A percentile compares a stretch with the other conserved stretches of the same genome.
These are phyloP conservation scores for Stomatorhinus walkeri DNA, from an alignment of 2,797 vertebrate species.

Conservation along the genomic window DNA sequence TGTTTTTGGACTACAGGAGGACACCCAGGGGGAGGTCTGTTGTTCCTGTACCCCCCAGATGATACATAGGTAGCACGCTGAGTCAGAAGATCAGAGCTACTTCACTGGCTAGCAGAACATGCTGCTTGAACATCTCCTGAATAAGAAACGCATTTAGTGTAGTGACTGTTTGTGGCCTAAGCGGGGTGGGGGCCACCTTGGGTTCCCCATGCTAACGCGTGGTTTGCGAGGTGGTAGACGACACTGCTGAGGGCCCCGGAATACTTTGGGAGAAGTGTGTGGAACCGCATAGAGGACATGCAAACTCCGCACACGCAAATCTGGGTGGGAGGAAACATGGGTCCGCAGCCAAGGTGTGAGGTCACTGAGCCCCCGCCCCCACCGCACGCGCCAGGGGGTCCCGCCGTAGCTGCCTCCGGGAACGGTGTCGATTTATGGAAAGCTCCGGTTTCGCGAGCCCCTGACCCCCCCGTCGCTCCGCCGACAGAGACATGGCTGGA, in stretches of 20 bases:
- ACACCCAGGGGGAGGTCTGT: neutral
- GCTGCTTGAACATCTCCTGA: neutral
- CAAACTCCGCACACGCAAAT: neutral
- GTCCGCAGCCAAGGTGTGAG: neutral
- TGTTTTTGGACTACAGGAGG: too few relatives aligned
- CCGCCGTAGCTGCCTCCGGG: neutral
- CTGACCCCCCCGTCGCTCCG: neutral
- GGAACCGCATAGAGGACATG: neutral
- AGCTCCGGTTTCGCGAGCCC: neutral
- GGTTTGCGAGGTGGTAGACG: neutral
- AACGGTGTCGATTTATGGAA: neutral
- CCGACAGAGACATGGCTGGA: neutral
- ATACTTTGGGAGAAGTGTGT: neutral
- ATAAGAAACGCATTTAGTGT: neutral
- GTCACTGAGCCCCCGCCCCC: neutral
- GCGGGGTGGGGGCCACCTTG: neutral
- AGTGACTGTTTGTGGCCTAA: neutral
- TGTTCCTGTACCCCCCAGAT: neutral
- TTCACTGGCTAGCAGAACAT: neutral
- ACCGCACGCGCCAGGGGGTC: neutral
- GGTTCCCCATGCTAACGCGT: neutral
- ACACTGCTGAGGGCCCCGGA: neutral
- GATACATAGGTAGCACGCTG: neutral
- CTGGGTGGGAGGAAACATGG: neutral
- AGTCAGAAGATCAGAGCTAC: neutral